phyloP scores from a whole-genome alignment of 2,797 vertebrate genomes.

The Tiaroga cobitis region DNA sequence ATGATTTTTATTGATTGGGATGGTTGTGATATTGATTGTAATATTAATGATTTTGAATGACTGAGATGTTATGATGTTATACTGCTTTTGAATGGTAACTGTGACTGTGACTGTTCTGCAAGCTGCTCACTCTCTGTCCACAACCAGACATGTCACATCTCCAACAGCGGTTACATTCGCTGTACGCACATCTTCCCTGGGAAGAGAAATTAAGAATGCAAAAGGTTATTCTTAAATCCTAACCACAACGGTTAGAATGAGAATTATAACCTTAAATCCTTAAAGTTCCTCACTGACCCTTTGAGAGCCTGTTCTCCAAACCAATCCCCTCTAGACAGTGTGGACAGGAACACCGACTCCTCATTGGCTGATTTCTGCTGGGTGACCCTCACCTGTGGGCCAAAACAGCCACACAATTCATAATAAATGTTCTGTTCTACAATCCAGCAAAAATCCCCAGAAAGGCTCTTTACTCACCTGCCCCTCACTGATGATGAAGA shows the following conservation, averaged over 20 bases:
- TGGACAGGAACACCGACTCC: conserved; percentile 66
- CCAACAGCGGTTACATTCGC: conserved; percentile 90
- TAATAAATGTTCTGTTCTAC: neutral
- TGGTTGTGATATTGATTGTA: neutral
- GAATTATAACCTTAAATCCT: neutral
- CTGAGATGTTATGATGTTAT: neutral
- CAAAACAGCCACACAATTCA: neutral
- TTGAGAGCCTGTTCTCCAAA: conserved; percentile 80
- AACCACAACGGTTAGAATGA: neutral
- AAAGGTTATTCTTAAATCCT: neutral
- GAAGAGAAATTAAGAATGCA: neutral
- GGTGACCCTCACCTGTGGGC: conserved; percentile 71
- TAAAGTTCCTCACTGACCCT: conserved; percentile 66
- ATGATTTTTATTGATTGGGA: neutral
- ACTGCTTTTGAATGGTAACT: neutral
- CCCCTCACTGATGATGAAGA: conserved; percentile 82
- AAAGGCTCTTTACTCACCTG: conserved; percentile 70
- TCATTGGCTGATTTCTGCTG: conserved; percentile 66
- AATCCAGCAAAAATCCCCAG: neutral
- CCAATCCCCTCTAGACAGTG: conserved; percentile 75
- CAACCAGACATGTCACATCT: conserved; percentile 91
- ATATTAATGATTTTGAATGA: neutral
- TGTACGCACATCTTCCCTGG: conserved; percentile 90
- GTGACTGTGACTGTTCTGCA: neutral
- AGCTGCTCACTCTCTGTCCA: conserved; percentile 91